Evolutionary conservation across 92 coral and sea anemone species (phyloP).

Genomic region (Epizoanthus rinbou): DNA sequence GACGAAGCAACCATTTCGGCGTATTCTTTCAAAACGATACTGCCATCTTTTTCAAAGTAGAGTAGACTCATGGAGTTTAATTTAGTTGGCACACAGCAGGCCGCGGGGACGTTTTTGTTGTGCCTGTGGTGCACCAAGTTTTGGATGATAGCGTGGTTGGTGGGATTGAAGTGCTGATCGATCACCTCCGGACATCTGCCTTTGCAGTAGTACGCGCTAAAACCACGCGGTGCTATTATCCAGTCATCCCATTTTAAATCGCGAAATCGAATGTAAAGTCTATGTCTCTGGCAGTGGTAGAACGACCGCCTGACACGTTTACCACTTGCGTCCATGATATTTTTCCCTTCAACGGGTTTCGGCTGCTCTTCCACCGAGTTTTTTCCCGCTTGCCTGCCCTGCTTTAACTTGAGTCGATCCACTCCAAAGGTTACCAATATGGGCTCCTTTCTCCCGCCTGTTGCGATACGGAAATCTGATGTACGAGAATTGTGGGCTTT

Average conservation of each 20-base stretch:
- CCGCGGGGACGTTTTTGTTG: slow-evolving; percentile 82
- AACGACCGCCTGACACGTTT: slow-evolving; percentile 65
- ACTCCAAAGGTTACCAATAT: slow-evolving; percentile 81
- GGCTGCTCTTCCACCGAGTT: slow-evolving; percentile 34
- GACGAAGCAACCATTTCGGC: slow-evolving; percentile 90
- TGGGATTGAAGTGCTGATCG: slow-evolving; percentile 77
- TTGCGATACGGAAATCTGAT: slow-evolving; percentile 86
- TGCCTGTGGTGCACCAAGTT: slow-evolving; percentile 86
- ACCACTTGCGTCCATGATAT: slow-evolving; percentile 10
- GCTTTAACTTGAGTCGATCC: slow-evolving; percentile 51
- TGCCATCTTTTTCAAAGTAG: slow-evolving; percentile 84
- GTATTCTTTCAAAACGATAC: slow-evolving; percentile 79
- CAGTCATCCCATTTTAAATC: slow-evolving; percentile 82
- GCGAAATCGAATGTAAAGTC: slow-evolving; percentile 82
- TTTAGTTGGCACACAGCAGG: slow-evolving; percentile 96
- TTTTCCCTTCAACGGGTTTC: slow-evolving; percentile 6
- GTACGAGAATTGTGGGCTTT: slow-evolving; percentile 64
- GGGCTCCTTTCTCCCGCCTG: slow-evolving; percentile 92
- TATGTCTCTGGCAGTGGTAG: slow-evolving; percentile 71
- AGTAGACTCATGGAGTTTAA: slow-evolving; percentile 84
- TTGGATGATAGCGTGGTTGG: slow-evolving; percentile 89
- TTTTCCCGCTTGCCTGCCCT: slow-evolving; percentile 33
- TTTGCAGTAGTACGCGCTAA: slow-evolving; percentile 87
- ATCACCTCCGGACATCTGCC: slow-evolving; percentile 91
- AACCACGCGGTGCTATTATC: slow-evolving; percentile 95